Percentiles rank a stretch among this genome's conserved stretches.
Conservation (phyloP, 1,140 invertebrate genomes). For the Mesaphorura yosii region DNA sequence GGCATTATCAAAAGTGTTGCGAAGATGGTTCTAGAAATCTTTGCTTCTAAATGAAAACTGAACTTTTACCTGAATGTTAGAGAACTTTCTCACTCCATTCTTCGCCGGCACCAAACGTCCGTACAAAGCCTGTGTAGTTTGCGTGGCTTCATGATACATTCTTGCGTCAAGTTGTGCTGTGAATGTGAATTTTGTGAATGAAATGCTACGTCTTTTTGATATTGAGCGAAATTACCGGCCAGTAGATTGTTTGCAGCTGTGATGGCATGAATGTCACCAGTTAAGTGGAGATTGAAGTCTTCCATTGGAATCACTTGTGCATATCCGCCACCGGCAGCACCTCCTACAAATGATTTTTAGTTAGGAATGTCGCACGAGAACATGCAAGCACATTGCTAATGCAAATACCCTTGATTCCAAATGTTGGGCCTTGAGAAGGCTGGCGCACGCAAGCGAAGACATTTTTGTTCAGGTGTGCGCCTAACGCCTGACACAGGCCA, state of each 20-base stretch:
- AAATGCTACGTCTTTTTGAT: no score
- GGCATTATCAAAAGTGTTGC: slow-evolving; percentile 32
- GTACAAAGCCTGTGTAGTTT: slow-evolving; percentile 74
- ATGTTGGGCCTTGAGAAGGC: slow-evolving; percentile 42
- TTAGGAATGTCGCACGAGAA: not conserved
- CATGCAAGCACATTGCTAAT: no score
- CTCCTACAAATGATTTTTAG: slow-evolving; percentile 49
- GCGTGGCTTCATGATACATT: slow-evolving; percentile 89
- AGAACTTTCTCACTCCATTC: slow-evolving; percentile 66
- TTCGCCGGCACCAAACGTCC: slow-evolving; percentile 71
- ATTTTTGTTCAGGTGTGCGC: slow-evolving; percentile 71
- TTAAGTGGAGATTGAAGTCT: slow-evolving; percentile 97
- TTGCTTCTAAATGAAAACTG: no score
- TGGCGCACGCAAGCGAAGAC: slow-evolving; percentile 92
- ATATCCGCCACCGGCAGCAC: slow-evolving; percentile 91
- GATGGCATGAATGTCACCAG: slow-evolving; percentile 97
- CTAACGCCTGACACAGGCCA: slow-evolving; percentile 84
- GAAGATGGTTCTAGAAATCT: no score
- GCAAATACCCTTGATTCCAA: slow-evolving; percentile 22
- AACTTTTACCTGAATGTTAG: slow-evolving; percentile 46
- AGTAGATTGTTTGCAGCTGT: slow-evolving; percentile 95
- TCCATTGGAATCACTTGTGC: slow-evolving; percentile 97
- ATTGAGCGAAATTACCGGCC: no score
- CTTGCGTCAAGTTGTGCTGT: slow-evolving; percentile 81
- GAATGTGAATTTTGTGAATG: slow-evolving; percentile 40